A percentile compares a stretch with the other conserved stretches of the same genome.
Evolutionary conservation across 1,140 invertebrate genomes (phyloP).

Genomic region (Pemphigus obesinymphae): DNA sequence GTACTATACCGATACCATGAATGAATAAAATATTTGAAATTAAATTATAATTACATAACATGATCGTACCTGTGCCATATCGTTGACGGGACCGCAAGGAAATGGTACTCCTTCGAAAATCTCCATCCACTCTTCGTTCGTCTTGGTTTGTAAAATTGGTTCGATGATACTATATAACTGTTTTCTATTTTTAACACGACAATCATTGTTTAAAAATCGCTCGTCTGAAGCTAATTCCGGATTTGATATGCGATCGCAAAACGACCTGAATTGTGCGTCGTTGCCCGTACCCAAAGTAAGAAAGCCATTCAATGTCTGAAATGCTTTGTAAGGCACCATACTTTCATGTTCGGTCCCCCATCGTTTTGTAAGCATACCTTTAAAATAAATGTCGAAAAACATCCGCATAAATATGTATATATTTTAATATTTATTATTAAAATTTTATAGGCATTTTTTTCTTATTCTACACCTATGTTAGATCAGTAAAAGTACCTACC

Average conservation of each 20-base stretch:
- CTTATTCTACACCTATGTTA: too few species aligned
- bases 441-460: too few species aligned
- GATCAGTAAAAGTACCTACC: too few species aligned
- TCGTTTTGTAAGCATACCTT: slow-evolving; percentile 47
- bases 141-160: slow-evolving; percentile 61
- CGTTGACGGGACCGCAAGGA: slow-evolving; percentile 87
- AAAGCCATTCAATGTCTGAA: slow-evolving; percentile 74
- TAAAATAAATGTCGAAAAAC: too few species aligned
- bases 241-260: slow-evolving; percentile 63
- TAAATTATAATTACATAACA: too few species aligned
- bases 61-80: slow-evolving; percentile 60
- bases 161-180: slow-evolving; percentile 63
- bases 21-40: too few species aligned
- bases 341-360: slow-evolving; percentile 90
- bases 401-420: too few species aligned
- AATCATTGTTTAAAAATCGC: slow-evolving; percentile 67
- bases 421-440: too few species aligned
- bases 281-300: slow-evolving; percentile 80
- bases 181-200: slow-evolving; percentile 71
- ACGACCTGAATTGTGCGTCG: slow-evolving; percentile 67
- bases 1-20: too few species aligned
- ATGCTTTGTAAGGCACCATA: slow-evolving; percentile 91
- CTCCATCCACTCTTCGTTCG: slow-evolving; percentile 70
- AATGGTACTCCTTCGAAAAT: slow-evolving; percentile 70
- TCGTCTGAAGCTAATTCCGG: slow-evolving; percentile 59